Evolutionary conservation across 1,140 invertebrate species (phyloP).

Genomic region (Olivierus martensii): DNA sequence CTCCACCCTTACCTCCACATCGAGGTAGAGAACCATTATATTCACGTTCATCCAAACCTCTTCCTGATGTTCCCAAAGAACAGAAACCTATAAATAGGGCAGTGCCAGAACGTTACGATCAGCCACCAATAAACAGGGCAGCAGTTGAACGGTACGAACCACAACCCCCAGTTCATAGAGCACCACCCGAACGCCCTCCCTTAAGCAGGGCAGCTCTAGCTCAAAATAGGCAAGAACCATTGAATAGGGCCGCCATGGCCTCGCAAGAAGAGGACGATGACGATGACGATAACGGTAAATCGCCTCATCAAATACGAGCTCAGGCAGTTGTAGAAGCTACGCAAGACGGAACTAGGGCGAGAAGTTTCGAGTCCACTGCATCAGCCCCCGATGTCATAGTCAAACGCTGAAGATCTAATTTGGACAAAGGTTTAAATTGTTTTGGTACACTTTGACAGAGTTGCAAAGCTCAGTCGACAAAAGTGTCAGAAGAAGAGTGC

Average conservation of each 20-base stretch:
- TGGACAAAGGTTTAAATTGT: no score
- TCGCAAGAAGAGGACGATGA: no score
- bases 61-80: neutral
- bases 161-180: neutral
- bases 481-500: no score
- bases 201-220: neutral
- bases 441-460: no score
- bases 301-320: neutral
- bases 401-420: conserved; percentile 3
- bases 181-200: neutral
- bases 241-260: neutral
- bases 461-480: no score
- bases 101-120: neutral
- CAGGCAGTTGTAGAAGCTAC: conserved; percentile 2
- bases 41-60: neutral
- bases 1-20: conserved; percentile 3
- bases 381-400: conserved; percentile 69
- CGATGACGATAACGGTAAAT: neutral
- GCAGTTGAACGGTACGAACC: neutral
- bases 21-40: neutral
- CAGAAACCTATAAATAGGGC: neutral
- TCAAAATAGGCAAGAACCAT: no score
- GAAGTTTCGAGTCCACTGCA: conserved; percentile 52
- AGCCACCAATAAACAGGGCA: neutral
- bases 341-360: conserved; percentile 5